Evolutionary conservation across 2,888 invertebrate species (phyloP).

Genomic region (Nephrotoma guestfalica): DNA sequence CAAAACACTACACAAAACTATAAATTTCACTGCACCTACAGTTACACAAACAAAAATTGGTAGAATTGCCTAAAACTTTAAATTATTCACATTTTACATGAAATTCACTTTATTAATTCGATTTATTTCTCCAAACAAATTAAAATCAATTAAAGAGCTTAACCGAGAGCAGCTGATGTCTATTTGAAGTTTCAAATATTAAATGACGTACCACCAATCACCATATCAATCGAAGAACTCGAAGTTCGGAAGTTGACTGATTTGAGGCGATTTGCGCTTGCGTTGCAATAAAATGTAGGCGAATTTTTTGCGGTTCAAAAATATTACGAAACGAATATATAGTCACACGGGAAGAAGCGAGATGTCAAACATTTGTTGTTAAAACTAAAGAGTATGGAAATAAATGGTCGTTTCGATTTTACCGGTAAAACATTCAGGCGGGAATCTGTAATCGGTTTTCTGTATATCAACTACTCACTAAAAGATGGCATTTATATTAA

Average conservation of each 20-base stretch:
- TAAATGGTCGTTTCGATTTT: neutral
- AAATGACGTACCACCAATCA: neutral
- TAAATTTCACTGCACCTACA: neutral
- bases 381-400: neutral
- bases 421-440: neutral
- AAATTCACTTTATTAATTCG: neutral
- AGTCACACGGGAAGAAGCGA: neutral
- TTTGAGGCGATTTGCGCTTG: neutral
- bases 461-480: neutral
- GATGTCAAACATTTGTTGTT: neutral
- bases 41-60: neutral
- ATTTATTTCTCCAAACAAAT: neutral
- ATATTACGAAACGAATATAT: neutral
- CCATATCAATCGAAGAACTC: neutral
- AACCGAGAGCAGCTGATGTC: neutral
- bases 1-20: neutral
- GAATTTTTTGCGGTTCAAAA: neutral
- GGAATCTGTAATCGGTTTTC: neutral
- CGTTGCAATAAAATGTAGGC: neutral
- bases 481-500: neutral
- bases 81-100: neutral
- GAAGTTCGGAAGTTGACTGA: neutral
- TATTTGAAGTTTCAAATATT: neutral
- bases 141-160: neutral
- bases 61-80: neutral